phyloP scores from a whole-genome alignment of 2,113 vertebrate species.

The Notothenia rossii region DNA sequence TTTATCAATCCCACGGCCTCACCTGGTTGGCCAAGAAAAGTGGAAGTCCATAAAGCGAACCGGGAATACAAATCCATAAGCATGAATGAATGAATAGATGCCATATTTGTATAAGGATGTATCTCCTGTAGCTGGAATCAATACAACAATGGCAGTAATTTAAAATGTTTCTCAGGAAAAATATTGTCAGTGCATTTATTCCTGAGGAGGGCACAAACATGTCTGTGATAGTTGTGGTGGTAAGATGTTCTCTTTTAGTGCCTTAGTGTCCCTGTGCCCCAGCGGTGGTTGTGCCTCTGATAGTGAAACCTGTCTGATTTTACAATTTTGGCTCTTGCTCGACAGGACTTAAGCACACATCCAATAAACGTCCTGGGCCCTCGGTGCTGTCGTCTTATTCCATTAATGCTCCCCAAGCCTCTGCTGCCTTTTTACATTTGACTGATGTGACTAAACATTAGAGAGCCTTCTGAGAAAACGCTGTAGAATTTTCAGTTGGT shows the following conservation, averaged over 20 bases:
- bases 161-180: constrained; percentile 1
- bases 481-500: not conserved
- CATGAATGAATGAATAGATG: not conserved
- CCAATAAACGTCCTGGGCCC: not conserved
- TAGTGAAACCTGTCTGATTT: not conserved
- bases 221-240: not conserved
- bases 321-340: not conserved
- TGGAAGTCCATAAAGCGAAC: not conserved
- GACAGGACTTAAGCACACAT: not conserved
- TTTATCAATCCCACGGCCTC: not conserved
- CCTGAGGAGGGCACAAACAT: not conserved
- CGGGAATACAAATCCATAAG: not conserved
- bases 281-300: not conserved
- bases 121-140: not conserved
- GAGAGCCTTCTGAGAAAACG: not conserved
- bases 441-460: not conserved
- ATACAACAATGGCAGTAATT: not conserved
- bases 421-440: not conserved
- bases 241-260: not conserved
- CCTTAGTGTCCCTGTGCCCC: not conserved
- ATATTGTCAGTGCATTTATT: not conserved
- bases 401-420: not conserved
- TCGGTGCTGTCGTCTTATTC: constrained; percentile 17
- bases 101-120: not conserved
- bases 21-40: not conserved